phyloP scores from a whole-genome alignment of 2,113 vertebrate species.

The Halcyon senegalensis region DNA sequence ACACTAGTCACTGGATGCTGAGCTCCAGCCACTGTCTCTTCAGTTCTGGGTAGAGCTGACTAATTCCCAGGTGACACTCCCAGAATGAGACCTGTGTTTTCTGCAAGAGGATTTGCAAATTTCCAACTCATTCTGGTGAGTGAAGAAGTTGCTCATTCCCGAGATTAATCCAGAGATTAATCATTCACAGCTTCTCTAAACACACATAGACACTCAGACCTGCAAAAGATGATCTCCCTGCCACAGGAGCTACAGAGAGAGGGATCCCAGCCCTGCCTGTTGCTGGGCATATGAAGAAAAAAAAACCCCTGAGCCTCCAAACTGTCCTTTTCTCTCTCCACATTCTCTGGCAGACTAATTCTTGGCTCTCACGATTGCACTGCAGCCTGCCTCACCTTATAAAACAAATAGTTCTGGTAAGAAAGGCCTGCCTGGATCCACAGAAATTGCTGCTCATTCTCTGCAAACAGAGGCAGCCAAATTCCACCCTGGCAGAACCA shows the following conservation, averaged over 20 bases:
- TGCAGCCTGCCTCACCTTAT: neutral
- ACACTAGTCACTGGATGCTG: neutral
- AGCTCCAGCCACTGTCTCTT: neutral
- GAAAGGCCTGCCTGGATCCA: neutral
- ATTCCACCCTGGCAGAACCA: constrained; percentile 23
- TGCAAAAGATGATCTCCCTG: neutral
- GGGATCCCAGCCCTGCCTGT: neutral
- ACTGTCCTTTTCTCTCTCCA: neutral
- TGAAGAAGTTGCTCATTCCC: neutral
- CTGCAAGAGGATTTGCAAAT: neutral
- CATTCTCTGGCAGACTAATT: neutral
- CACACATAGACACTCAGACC: neutral
- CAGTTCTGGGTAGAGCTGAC: neutral
- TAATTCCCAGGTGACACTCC: neutral
- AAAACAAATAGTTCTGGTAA: constrained; percentile 12
- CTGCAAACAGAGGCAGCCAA: neutral
- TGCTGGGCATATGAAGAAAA: neutral
- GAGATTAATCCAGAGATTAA: neutral
- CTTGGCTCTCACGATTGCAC: neutral
- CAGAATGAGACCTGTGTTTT: neutral
- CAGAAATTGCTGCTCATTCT: neutral
- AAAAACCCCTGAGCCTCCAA: neutral
- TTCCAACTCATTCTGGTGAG: neutral
- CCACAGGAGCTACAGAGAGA: neutral
- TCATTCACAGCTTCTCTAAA: neutral